phyloP scores from a whole-genome alignment of 2,797 vertebrate species.

The Rhabdophis nuchalis region DNA sequence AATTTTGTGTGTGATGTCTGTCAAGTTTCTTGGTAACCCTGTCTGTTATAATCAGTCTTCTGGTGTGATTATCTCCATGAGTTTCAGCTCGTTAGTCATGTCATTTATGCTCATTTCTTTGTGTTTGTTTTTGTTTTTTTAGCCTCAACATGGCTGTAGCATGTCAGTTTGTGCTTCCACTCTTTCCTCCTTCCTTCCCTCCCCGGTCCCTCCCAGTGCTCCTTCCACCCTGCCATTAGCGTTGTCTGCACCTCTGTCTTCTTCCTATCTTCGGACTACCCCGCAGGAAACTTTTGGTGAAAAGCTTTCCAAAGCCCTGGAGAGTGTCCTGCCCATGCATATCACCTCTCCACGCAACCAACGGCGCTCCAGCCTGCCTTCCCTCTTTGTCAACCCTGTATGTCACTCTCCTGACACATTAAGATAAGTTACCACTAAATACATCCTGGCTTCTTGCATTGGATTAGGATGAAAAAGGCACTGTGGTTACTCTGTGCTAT shows the following conservation, averaged over 20 bases:
- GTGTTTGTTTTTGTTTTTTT: conserved; percentile 69
- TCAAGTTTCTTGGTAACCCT: conserved; percentile 37
- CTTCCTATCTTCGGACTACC: conserved; percentile 76
- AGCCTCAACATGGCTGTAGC: conserved; percentile 91
- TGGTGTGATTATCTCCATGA: conserved; percentile 60
- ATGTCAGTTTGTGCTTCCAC: conserved; percentile 94
- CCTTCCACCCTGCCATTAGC: conserved; percentile 79
- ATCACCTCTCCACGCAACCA: conserved; percentile 79
- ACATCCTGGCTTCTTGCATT: conserved; percentile 66
- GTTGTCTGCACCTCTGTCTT: conserved; percentile 74
- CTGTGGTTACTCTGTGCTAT: conserved; percentile 32
- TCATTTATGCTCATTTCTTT: conserved; percentile 67
- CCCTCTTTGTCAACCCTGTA: conserved; percentile 95
- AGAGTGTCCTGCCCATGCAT: conserved; percentile 92
- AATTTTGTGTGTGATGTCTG: conserved; percentile 36
- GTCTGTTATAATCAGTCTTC: conserved; percentile 26
- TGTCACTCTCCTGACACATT: conserved; percentile 71
- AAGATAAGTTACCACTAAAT: conserved; percentile 79
- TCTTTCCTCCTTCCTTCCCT: conserved; percentile 77
- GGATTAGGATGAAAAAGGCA: conserved; percentile 34
- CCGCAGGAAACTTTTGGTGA: conserved; percentile 90
- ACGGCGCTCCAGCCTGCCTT: conserved; percentile 94
- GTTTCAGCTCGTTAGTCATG: conserved; percentile 62
- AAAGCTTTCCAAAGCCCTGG: conserved; percentile 95
- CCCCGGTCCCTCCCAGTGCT: conserved; percentile 82